A percentile compares a stretch with the other conserved stretches of the same genome.
Conservation (phyloP, 2,113 vertebrate species). For the Hepsetus odoe region DNA sequence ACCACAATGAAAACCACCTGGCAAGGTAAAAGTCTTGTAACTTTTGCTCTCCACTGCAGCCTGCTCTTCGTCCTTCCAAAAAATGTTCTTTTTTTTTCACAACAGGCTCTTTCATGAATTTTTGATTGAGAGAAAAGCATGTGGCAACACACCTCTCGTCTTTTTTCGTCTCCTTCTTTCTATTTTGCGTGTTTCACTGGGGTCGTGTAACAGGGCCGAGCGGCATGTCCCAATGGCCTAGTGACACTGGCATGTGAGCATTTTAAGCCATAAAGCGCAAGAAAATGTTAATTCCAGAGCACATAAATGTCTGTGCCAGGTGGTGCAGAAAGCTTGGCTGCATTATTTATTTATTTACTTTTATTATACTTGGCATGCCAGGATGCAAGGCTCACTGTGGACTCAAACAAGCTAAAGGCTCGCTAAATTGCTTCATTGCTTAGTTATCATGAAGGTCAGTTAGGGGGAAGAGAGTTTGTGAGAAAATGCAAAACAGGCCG, state of each 20-base stretch:
- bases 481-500: slow-evolving; percentile 20
- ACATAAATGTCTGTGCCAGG: slow-evolving; percentile 54
- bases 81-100: neutral
- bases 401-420: slow-evolving; percentile 31
- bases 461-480: slow-evolving; percentile 20
- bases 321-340: slow-evolving; percentile 52
- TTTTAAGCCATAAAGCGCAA: slow-evolving; percentile 49
- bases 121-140: slow-evolving; percentile 10
- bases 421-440: slow-evolving; percentile 45
- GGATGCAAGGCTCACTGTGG: slow-evolving; percentile 20
- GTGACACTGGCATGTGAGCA: slow-evolving; percentile 43
- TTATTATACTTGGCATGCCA: slow-evolving; percentile 54
- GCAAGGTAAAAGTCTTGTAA: slow-evolving; percentile 48
- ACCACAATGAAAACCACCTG: slow-evolving; percentile 61
- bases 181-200: neutral
- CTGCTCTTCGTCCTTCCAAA: slow-evolving; percentile 19
- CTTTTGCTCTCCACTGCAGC: slow-evolving; percentile 2
- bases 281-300: slow-evolving; percentile 46
- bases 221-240: slow-evolving; percentile 39
- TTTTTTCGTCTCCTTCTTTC: neutral
- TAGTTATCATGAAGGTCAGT: slow-evolving; percentile 42
- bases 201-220: slow-evolving; percentile 27
- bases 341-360: slow-evolving; percentile 56
- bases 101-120: slow-evolving; percentile 1
- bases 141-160: neutral